A percentile compares a stretch with the other conserved stretches of the same genome.
Evolutionary conservation across 2,888 invertebrate species (phyloP).

Genomic region (Tachina lurida): DNA sequence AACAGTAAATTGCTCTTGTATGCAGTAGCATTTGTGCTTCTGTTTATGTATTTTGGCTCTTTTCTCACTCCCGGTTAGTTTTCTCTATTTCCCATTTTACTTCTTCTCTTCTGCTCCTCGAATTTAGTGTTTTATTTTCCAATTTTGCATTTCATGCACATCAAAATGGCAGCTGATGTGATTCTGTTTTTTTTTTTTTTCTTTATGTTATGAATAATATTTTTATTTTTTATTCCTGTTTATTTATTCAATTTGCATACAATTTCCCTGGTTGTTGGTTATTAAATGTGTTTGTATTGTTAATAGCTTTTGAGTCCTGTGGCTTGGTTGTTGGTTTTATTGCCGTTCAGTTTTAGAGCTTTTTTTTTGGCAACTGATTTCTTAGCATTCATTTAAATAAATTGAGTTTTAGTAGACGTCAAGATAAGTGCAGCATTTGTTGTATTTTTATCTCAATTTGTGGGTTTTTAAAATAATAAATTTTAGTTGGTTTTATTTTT

Average conservation of each 20-base stretch:
- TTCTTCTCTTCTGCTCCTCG: background rate
- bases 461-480: background rate
- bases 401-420: constrained; percentile 27
- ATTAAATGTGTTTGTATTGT: constrained; percentile 38
- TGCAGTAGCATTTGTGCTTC: constrained; percentile 3
- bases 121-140: background rate
- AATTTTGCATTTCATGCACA: constrained; percentile 42
- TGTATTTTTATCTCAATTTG: background rate
- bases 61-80: background rate
- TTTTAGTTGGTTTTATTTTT: background rate
- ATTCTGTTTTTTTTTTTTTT: constrained; percentile 27
- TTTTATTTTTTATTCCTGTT: constrained; percentile 4
- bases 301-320: background rate
- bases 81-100: background rate
- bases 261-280: constrained; percentile 51
- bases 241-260: constrained; percentile 61
- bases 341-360: background rate
- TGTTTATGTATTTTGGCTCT: constrained; percentile 24
- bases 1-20: constrained; percentile 31
- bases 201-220: background rate
- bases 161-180: constrained; percentile 49
- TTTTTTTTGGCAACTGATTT: background rate
- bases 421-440: background rate
- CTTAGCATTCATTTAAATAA: constrained; percentile 41
- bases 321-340: constrained; percentile 32